Evolutionary conservation across 2,888 invertebrate genomes (phyloP).

Genomic region (Slavum lentiscoides): DNA sequence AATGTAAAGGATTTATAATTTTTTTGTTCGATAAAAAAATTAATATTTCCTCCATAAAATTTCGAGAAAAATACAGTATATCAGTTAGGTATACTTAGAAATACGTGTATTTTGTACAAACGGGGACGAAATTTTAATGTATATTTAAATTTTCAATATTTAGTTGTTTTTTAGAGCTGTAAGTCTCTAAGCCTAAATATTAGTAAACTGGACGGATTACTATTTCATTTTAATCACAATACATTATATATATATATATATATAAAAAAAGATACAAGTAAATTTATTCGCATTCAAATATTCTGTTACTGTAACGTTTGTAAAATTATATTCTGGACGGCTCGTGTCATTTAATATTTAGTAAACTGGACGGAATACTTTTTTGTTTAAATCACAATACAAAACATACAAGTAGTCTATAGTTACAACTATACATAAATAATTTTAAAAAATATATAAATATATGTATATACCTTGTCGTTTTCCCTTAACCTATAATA

Average conservation of each 20-base stretch:
- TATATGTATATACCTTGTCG: conserved; percentile 19
- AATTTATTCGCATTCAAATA: background rate
- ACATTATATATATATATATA: background rate
- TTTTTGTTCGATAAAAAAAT: too few relatives aligned
- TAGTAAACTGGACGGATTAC: conserved; percentile 51
- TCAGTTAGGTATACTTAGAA: too few relatives aligned
- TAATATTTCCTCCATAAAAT: too few relatives aligned
- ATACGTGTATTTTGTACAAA: too few relatives aligned
- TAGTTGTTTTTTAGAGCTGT: too few relatives aligned
- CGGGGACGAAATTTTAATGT: too few relatives aligned
- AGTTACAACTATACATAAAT: conserved; percentile 10
- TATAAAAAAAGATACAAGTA: conserved; percentile 8
- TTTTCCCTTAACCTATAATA: conserved; percentile 46
- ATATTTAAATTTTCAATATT: too few relatives aligned
- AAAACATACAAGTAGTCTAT: background rate
- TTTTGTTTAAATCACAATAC: conserved; percentile 36
- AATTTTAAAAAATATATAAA: conserved; percentile 14
- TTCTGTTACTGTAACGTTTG: background rate
- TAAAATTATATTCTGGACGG: conserved; percentile 33
- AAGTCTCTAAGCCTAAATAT: too few relatives aligned
- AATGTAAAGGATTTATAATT: too few relatives aligned
- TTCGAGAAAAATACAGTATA: too few relatives aligned
- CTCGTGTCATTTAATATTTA: background rate
- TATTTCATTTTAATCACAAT: conserved; percentile 32
- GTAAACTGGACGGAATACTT: conserved; percentile 52